phyloP scores from a whole-genome alignment of 1,140 invertebrate genomes.

The Aphis craccivora region DNA sequence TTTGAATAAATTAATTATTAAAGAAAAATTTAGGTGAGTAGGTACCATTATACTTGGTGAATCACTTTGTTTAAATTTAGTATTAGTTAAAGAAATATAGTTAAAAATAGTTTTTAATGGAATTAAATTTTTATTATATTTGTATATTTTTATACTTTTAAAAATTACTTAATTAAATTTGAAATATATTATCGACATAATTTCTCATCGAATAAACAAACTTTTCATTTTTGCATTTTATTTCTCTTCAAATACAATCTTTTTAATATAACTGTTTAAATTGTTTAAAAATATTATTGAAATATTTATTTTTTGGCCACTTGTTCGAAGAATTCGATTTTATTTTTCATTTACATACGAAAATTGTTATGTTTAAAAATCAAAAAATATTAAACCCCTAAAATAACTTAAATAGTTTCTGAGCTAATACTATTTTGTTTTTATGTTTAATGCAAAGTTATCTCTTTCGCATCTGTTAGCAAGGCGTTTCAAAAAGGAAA shows the following conservation, averaged over 20 bases:
- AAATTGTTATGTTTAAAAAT: neutral
- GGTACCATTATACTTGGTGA: too few species aligned
- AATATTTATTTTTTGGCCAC: neutral
- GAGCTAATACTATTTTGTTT: neutral
- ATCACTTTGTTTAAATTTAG: neutral
- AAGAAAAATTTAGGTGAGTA: too few species aligned
- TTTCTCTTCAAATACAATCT: neutral
- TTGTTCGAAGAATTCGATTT: neutral
- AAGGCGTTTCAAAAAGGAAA: slow-evolving; percentile 5
- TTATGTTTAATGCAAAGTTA: slow-evolving; percentile 17
- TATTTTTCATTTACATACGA: neutral
- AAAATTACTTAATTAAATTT: neutral
- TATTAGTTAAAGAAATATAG: neutral
- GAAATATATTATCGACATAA: neutral
- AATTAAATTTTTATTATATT: neutral
- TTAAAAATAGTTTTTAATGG: neutral
- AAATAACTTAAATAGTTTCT: slow-evolving; percentile 27
- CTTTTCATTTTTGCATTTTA: neutral
- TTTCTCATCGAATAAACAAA: neutral
- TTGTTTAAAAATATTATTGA: neutral
- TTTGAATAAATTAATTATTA: too few species aligned
- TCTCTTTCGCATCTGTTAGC: neutral
- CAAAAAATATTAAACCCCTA: neutral
- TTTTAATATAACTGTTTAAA: neutral
- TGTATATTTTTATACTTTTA: neutral